Evolutionary conservation across 2,797 vertebrate genomes (phyloP), one percentile per base, ranked within the genome.

Genomic region (Hyperoplus lanceolatus): DNA sequence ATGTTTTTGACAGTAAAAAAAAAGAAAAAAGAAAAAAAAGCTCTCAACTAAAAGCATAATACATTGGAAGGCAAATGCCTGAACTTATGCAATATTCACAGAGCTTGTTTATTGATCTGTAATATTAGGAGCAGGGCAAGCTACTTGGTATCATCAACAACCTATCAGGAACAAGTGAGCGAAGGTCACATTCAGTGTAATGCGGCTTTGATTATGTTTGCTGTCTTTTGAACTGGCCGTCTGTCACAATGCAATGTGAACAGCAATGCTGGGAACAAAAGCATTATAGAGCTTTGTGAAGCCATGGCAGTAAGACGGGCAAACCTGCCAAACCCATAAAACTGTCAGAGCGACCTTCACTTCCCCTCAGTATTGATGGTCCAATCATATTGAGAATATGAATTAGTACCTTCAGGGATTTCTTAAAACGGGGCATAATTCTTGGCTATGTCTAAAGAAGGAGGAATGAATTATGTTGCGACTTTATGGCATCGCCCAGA

Each of bases 341-440:
- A 70, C 92, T 92, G 91, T 92, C 92, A 88, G 50, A 73, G 74
- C 85, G 89, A 94, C 94, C 93, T 94, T 94, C 91, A 91, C 89
- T 91, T 91, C 91, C 86, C 90, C 90, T 81, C 79, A 79, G 84
- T 93, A 93, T 94, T 93, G 91, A 93, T 93, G 87, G 87, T 88
- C 87, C 89, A 93, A 93, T 94, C 93, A 94, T 92, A 89, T 73
- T 46, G 80, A 84, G 91, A 92, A 91, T 92, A 93, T 93, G 88
- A 93, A 92, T 94, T 87, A 92, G 89, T 67, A 81, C 87, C 89
- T 91, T 84, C 50, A 68, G 92, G 89, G 88, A 87, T 92, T 94
- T 84, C 85, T 89, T 86, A 73, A 91, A 91, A 93, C 77, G 84
- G 83, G 73, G 56, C 71, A 89, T 92, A 90, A 87, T 91, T 93